Evolutionary conservation across 2,888 invertebrate genomes (phyloP), one percentile per base, ranked within the genome.

Genomic region (Dolichopus griseipennis): DNA sequence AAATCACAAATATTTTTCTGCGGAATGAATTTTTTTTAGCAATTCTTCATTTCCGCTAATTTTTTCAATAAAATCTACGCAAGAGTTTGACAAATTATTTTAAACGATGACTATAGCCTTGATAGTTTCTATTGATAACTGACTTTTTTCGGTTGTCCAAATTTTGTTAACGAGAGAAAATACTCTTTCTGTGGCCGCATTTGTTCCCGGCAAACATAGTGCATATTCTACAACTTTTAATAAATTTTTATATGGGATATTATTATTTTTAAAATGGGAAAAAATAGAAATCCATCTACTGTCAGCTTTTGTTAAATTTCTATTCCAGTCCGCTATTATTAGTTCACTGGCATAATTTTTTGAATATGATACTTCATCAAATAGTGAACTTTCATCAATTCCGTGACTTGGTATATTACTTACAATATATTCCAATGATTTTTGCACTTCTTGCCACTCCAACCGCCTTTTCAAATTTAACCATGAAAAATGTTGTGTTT

Each of bases 101-200:
- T 37, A 61, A 33, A 61, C 34, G n/a, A 66, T 34, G 33, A 66
- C 10, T 61, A 66, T 66, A 37, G 65, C 22, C 65, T 68, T n/a
- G 21, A 68, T 37, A 10, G 62, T 62, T n/a, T 62, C 62, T 62
- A 62, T 27, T 21, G 22, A 21, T 66, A 66, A 61, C 22, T 64
- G 66, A 22, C 64, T 61, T 69, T 68, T 69, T 68, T 64, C 69
- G 64, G 64, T 41, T 12, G 66, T 69, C 68, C 66, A 68, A 27
- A 69, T 68, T 22, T 68, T 66, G 64, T 67, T 69, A 41, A 67
- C 64, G 27, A 67, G 61, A 21, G 66, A 69, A 66, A 66, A 65
- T 41, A 69, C 66, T 68, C 68, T 34, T 66, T 69, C 69, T 34
- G 67, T 43, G n/a, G 69, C 64, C 61, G 68, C 69, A 61, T 69